Conservation (phyloP, 2,113 vertebrate genomes). For the Phoxinus phoxinus region DNA sequence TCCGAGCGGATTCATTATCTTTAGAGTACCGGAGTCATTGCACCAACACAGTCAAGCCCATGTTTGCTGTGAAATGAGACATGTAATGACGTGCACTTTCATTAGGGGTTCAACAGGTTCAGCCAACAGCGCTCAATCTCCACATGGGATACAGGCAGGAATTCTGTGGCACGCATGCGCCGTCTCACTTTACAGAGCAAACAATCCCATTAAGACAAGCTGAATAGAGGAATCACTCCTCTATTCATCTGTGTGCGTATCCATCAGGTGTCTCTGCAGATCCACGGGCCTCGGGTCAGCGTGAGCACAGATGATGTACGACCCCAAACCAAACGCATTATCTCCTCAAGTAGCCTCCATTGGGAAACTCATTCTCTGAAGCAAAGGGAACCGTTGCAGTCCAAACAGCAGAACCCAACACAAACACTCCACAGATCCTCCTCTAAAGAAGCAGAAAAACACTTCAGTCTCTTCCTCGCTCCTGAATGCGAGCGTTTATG, state of each 20-base stretch:
- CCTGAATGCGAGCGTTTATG: background rate
- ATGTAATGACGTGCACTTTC: constrained; percentile 53
- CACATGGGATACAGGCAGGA: constrained; percentile 55
- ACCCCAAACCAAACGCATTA: background rate
- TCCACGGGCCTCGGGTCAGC: background rate
- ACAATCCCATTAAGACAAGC: constrained; percentile 5
- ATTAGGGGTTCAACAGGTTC: constrained; percentile 64
- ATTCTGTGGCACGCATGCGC: constrained; percentile 42
- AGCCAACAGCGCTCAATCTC: constrained; percentile 67
- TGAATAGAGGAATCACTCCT: constrained; percentile 17
- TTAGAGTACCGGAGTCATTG: constrained; percentile 5
- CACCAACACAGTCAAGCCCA: constrained; percentile 10
- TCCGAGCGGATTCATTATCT: constrained; percentile 35
- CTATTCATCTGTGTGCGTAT: background rate
- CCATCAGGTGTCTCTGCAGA: background rate
- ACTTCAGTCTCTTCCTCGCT: background rate
- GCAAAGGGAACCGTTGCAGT: constrained; percentile 1
- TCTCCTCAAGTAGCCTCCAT: constrained; percentile 6
- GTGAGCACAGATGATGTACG: background rate
- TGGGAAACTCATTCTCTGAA: constrained; percentile 22
- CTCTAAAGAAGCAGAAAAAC: background rate
- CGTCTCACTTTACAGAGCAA: constrained; percentile 2
- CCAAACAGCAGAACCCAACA: background rate
- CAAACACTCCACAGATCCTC: background rate
- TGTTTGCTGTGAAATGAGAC: constrained; percentile 57